These are phyloP conservation scores for Stigmatopora nigra DNA, from an alignment of 2,113 vertebrate genomes.

Conservation along the genomic window DNA sequence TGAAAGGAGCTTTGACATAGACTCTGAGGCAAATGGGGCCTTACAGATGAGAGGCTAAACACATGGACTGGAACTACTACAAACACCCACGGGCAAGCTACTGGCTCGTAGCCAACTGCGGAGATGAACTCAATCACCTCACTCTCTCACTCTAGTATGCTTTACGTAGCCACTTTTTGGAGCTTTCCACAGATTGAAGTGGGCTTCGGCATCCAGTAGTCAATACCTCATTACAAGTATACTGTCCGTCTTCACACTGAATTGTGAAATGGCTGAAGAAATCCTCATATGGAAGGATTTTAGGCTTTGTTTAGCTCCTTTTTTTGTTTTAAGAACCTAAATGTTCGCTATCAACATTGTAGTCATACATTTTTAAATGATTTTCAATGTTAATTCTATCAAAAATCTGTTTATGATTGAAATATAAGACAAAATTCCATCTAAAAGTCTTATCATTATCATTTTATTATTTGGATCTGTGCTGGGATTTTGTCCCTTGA, in stretches of 20 bases:
- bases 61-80: conserved; percentile 69
- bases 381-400: too few relatives aligned
- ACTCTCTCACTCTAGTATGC: conserved; percentile 33
- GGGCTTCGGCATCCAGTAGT: conserved; percentile 54
- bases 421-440: too few relatives aligned
- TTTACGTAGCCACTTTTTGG: conserved; percentile 39
- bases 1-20: conserved; percentile 62
- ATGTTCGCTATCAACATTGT: too few relatives aligned
- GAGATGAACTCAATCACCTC: conserved; percentile 71
- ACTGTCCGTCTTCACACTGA: conserved; percentile 32
- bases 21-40: conserved; percentile 57
- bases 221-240: conserved; percentile 60
- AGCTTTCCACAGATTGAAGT: conserved; percentile 40
- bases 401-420: too few relatives aligned
- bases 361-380: too few relatives aligned
- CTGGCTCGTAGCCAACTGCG: conserved; percentile 62
- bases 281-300: conserved; percentile 34
- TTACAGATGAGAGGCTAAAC: conserved; percentile 72
- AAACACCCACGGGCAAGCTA: conserved; percentile 70
- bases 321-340: too few relatives aligned
- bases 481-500: too few relatives aligned
- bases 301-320: background rate
- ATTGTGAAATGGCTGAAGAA: conserved; percentile 63
- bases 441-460: too few relatives aligned
- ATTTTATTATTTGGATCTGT: too few relatives aligned